Conservation (phyloP, 2,888 invertebrate species). For the Netelia fuscicornis region DNA sequence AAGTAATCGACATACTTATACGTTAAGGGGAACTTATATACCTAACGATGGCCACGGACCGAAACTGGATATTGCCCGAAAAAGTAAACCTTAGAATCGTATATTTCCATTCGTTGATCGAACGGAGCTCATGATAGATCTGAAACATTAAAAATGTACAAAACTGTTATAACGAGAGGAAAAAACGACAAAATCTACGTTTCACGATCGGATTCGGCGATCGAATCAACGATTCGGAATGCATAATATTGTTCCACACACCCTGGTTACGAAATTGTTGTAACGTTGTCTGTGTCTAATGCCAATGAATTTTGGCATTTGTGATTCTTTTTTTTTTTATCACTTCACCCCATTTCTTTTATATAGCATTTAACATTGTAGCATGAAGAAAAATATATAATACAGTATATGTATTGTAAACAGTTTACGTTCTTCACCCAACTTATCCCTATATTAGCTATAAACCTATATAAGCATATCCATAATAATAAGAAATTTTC, state of each 20-base stretch:
- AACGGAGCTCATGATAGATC: conserved; percentile 14
- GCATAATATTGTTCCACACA: conserved; percentile 64
- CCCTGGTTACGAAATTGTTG: conserved; percentile 67
- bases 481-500: conserved; percentile 11
- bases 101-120: conserved; percentile 38
- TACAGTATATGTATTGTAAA: conserved; percentile 71
- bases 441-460: not conserved
- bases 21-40: not conserved
- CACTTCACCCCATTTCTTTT: conserved; percentile 77
- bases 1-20: conserved; percentile 2
- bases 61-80: conserved; percentile 47
- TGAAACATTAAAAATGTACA: conserved; percentile 44
- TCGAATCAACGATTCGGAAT: conserved; percentile 43
- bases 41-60: conserved; percentile 36
- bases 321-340: conserved; percentile 71
- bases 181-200: conserved; percentile 21
- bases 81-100: conserved; percentile 21
- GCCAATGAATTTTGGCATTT: conserved; percentile 78
- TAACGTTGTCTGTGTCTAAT: conserved; percentile 69
- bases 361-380: conserved; percentile 80
- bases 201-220: conserved; percentile 40
- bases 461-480: no score
- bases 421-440: conserved; percentile 19
- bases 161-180: conserved; percentile 26
- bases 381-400: conserved; percentile 74